Evolutionary conservation across 2,797 vertebrate species (phyloP).

Genomic region (Iguana delicatissima): DNA sequence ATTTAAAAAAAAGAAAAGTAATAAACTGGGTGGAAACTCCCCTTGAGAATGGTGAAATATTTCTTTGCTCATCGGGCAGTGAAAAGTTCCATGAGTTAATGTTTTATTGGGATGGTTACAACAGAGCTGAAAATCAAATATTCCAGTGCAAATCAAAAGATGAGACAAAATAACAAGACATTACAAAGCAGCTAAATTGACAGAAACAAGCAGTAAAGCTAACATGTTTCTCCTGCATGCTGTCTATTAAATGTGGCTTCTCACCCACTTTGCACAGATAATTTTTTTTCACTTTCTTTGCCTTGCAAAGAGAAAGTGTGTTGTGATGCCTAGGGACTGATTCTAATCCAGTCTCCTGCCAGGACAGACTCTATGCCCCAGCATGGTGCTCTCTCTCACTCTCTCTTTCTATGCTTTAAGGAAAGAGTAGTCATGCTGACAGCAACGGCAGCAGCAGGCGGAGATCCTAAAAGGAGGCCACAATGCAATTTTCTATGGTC

Average conservation of each 20-base stretch:
- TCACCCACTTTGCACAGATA: neutral
- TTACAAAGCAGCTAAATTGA: neutral
- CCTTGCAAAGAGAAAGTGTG: constrained; percentile 22
- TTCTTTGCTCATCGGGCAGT: constrained; percentile 6
- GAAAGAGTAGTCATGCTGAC: constrained; percentile 28
- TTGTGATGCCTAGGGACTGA: constrained; percentile 16
- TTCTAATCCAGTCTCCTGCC: constrained; percentile 48
- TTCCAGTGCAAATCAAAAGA: neutral
- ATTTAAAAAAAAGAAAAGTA: neutral
- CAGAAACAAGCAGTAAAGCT: neutral
- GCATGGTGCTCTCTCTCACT: constrained; percentile 36
- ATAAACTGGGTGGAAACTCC: neutral
- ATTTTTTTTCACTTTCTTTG: neutral
- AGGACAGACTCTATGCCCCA: constrained; percentile 44
- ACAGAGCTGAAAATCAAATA: neutral
- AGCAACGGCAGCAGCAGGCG: constrained; percentile 15
- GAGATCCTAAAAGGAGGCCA: constrained; percentile 13
- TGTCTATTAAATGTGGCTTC: constrained; percentile 7
- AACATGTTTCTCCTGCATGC: neutral
- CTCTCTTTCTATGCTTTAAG: constrained; percentile 26
- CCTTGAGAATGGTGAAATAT: neutral
- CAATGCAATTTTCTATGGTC: constrained; percentile 36
- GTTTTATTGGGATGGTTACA: neutral
- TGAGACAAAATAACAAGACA: neutral
- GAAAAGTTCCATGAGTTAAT: neutral